Evolutionary conservation across 2,113 vertebrate species (phyloP).

Genomic region (Pao palembangensis): DNA sequence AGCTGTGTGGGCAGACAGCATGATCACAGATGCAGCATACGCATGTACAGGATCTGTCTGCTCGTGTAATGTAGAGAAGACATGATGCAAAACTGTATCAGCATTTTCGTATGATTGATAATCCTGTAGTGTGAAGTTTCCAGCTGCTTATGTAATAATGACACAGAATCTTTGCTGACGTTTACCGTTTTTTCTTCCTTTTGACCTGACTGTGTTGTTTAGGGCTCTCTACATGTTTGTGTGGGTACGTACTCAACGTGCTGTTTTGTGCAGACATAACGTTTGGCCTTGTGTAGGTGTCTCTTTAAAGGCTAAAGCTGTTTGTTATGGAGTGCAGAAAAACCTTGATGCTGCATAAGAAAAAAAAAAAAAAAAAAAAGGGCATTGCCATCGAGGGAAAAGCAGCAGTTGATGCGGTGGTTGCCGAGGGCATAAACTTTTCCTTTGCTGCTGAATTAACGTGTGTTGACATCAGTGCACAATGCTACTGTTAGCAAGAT

Average conservation of each 20-base stretch:
- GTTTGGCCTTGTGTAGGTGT: constrained; percentile 18
- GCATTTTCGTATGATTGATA: neutral
- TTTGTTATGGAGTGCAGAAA: constrained; percentile 5
- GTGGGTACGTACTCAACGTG: constrained; percentile 13
- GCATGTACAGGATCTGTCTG: neutral
- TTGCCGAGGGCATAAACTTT: constrained; percentile 1
- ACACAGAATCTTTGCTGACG: neutral
- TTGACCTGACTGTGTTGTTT: neutral
- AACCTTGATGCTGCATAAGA: neutral
- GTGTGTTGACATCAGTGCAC: constrained; percentile 18
- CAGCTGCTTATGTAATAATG: constrained; percentile 9
- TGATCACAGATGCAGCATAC: constrained; percentile 7
- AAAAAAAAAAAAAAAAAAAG: constrained; percentile 1
- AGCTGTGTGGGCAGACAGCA: constrained; percentile 43
- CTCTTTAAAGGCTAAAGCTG: constrained; percentile 16
- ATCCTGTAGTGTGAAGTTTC: neutral
- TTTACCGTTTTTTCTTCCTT: neutral
- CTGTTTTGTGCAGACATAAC: neutral
- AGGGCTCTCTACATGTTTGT: neutral
- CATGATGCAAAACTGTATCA: neutral
- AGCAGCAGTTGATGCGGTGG: neutral
- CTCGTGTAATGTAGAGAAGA: neutral
- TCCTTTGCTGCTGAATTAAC: constrained; percentile 6
- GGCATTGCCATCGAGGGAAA: neutral
- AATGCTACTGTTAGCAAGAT: too few relatives aligned